Percentiles rank a stretch among this genome's conserved stretches.
Evolutionary conservation across 2,113 vertebrate genomes (phyloP).

Genomic region (Trichomycterus rosablanca): DNA sequence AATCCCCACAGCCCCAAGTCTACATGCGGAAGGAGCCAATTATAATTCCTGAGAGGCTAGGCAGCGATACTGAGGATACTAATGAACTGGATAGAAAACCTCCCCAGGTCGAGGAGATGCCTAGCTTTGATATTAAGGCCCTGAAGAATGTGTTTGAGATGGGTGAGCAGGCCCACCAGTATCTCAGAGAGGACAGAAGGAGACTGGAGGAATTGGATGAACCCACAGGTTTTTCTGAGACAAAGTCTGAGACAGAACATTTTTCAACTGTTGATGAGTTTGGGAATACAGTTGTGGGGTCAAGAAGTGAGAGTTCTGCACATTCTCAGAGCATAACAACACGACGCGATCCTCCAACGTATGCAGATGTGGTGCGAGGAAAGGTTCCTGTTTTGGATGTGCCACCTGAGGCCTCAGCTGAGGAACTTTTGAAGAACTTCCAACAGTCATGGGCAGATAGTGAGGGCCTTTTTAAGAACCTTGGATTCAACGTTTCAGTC

Average conservation of each 20-base stretch:
- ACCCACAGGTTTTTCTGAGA: slow-evolving; percentile 54
- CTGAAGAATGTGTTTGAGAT: slow-evolving; percentile 74
- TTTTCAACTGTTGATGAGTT: slow-evolving; percentile 67
- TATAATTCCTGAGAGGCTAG: slow-evolving; percentile 62
- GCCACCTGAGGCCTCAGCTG: slow-evolving; percentile 65
- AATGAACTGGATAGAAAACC: slow-evolving; percentile 55
- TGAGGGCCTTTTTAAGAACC: slow-evolving; percentile 72
- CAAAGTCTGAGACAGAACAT: slow-evolving; percentile 57
- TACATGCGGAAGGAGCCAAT: slow-evolving; percentile 68
- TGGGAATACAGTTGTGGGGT: slow-evolving; percentile 58
- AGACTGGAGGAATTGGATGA: slow-evolving; percentile 55
- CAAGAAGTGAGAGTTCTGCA: slow-evolving; percentile 47
- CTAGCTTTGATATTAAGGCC: slow-evolving; percentile 68
- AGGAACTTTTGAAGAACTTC: slow-evolving; percentile 75
- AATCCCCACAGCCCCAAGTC: slow-evolving; percentile 62
- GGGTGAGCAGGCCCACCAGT: slow-evolving; percentile 66
- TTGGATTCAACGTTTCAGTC: slow-evolving; percentile 73
- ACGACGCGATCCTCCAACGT: slow-evolving; percentile 79
- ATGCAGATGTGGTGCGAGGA: slow-evolving; percentile 84
- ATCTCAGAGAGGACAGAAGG: slow-evolving; percentile 63
- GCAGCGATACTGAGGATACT: slow-evolving; percentile 62
- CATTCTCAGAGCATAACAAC: slow-evolving; percentile 58
- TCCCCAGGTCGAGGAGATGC: slow-evolving; percentile 59
- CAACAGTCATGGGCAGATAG: slow-evolving; percentile 84
- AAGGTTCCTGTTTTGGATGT: slow-evolving; percentile 62